Evolutionary conservation across 1,140 invertebrate species (phyloP).

Genomic region (Papilio dardanus): DNA sequence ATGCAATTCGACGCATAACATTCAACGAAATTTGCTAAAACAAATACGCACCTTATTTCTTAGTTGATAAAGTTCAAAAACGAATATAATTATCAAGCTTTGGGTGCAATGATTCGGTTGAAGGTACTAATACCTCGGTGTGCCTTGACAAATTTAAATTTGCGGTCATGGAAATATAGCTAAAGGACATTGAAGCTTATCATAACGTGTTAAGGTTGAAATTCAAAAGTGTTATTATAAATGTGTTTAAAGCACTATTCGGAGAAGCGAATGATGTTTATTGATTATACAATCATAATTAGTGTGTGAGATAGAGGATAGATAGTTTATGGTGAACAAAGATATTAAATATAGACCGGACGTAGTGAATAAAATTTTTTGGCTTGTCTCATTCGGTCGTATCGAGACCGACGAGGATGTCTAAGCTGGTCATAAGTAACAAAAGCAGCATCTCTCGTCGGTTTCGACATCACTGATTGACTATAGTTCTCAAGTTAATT

Average conservation of each 20-base stretch:
- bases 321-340: slow-evolving; percentile 31
- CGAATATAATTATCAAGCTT: background rate
- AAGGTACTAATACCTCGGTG: slow-evolving; percentile 24
- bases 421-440: too few species aligned
- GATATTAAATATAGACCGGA: too few species aligned
- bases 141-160: slow-evolving; percentile 22
- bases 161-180: background rate
- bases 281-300: slow-evolving; percentile 36
- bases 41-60: background rate
- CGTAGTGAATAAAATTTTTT: too few species aligned
- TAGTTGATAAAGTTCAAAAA: background rate
- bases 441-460: too few species aligned
- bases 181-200: slow-evolving; percentile 3
- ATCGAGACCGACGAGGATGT: too few species aligned
- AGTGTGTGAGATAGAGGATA: background rate
- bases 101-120: slow-evolving; percentile 24
- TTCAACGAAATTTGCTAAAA: slow-evolving; percentile 18
- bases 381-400: too few species aligned
- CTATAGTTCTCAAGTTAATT: too few species aligned
- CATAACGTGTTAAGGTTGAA: background rate
- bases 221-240: background rate
- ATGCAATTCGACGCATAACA: slow-evolving; percentile 54
- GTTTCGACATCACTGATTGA: too few species aligned
- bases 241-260: background rate
- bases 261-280: slow-evolving; percentile 29